phyloP scores from a whole-genome alignment of 2,888 invertebrate species.

The Tridacna crocea region DNA sequence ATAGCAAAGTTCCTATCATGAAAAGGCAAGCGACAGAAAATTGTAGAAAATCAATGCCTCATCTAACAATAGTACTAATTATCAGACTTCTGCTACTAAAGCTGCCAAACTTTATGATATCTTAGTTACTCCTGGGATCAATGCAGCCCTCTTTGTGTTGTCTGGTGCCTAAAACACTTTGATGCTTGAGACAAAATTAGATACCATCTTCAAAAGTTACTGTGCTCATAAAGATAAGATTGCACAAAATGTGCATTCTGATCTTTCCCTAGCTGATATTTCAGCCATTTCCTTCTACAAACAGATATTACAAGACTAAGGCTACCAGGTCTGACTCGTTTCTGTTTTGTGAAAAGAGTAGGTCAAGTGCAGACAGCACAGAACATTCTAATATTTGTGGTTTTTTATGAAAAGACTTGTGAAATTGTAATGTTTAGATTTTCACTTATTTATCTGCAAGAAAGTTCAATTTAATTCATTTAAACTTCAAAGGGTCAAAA shows the following conservation, averaged over 20 bases:
- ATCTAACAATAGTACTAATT: conserved; percentile 26
- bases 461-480: no score
- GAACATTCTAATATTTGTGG: no score
- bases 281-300: neutral
- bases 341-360: no score
- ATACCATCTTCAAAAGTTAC: neutral
- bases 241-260: neutral
- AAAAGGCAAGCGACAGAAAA: conserved; percentile 11
- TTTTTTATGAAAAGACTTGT: no score
- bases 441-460: no score
- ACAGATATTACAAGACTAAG: neutral
- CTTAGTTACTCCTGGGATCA: conserved; percentile 5
- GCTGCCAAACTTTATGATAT: conserved; percentile 28
- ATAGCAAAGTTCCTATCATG: neutral
- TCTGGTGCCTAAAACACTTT: neutral
- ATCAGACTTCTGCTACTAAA: conserved; percentile 18
- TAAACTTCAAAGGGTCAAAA: no score
- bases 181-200: neutral
- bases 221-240: neutral
- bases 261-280: neutral
- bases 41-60: conserved; percentile 17
- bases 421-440: no score
- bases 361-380: no score
- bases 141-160: neutral
- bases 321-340: neutral